phyloP scores from a whole-genome alignment of 1,140 invertebrate species.

The Nylanderia fulva region DNA sequence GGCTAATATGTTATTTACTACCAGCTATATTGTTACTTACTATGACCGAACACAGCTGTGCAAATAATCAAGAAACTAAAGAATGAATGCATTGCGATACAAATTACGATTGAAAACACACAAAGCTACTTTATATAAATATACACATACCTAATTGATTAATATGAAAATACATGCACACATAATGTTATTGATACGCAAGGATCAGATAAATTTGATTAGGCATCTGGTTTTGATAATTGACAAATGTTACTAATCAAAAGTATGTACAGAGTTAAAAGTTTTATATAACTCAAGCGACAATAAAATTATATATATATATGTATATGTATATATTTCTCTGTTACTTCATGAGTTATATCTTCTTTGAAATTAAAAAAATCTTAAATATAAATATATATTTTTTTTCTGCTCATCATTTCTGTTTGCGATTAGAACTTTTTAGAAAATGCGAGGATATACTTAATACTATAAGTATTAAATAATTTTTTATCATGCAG shows the following conservation, averaged over 20 bases:
- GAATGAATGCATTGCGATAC: background rate
- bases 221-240: background rate
- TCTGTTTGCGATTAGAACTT: too few species aligned
- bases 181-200: background rate
- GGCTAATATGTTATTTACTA: too few species aligned
- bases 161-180: background rate
- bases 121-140: background rate
- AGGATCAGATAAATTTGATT: slow-evolving; percentile 26
- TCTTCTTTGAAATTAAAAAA: too few species aligned
- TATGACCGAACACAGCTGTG: background rate
- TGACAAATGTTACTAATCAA: background rate
- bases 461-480: too few species aligned
- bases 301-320: too few species aligned
- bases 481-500: too few species aligned
- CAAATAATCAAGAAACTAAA: slow-evolving; percentile 6
- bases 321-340: too few species aligned
- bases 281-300: background rate
- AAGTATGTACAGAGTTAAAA: background rate
- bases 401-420: too few species aligned
- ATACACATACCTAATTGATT: too few species aligned
- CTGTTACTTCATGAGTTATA: too few species aligned
- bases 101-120: background rate
- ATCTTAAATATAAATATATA: too few species aligned
- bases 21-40: slow-evolving; percentile 18
- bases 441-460: too few species aligned